Conservation (phyloP, 2,888 invertebrate species). For the Leptopilina myrica region DNA sequence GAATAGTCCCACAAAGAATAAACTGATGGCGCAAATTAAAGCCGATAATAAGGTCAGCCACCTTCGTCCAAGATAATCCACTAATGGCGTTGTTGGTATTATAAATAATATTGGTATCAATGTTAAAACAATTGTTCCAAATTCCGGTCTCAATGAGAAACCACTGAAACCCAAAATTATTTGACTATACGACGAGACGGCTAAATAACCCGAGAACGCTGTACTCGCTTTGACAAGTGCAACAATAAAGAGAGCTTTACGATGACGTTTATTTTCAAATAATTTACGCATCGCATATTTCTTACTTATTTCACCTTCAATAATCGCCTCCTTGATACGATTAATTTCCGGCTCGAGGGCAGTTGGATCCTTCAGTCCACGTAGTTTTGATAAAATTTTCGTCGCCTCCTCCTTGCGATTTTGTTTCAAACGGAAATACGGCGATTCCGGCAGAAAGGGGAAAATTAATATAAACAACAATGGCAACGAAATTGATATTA, state of each 20-base stretch:
- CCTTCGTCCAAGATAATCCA: constrained; percentile 82
- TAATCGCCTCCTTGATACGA: constrained; percentile 78
- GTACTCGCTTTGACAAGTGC: constrained; percentile 81
- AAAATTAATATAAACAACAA: constrained; percentile 80
- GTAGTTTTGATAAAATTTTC: constrained; percentile 79
- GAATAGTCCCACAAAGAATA: constrained; percentile 79
- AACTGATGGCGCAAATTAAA: constrained; percentile 78
- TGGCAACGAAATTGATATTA: constrained; percentile 78
- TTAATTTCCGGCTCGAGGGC: constrained; percentile 80
- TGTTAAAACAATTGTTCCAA: constrained; percentile 79
- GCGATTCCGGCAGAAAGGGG: constrained; percentile 83
- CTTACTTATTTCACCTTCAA: constrained; percentile 69
- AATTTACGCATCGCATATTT: constrained; percentile 70
- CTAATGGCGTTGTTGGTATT: constrained; percentile 79
- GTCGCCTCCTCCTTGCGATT: constrained; percentile 79
- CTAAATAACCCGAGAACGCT: constrained; percentile 82
- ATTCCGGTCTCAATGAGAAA: constrained; percentile 77
- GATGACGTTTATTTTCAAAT: constrained; percentile 77
- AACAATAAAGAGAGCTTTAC: constrained; percentile 80
- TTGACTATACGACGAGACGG: constrained; percentile 80
- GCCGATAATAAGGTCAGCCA: constrained; percentile 81
- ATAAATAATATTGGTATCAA: constrained; percentile 79
- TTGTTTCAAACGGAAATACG: constrained; percentile 80
- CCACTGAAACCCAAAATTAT: constrained; percentile 81
- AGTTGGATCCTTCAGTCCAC: constrained; percentile 74